A percentile compares a stretch with the other conserved stretches of the same genome.
Evolutionary conservation across 2,888 invertebrate species (phyloP).

Genomic region (Drosophila tripunctata): DNA sequence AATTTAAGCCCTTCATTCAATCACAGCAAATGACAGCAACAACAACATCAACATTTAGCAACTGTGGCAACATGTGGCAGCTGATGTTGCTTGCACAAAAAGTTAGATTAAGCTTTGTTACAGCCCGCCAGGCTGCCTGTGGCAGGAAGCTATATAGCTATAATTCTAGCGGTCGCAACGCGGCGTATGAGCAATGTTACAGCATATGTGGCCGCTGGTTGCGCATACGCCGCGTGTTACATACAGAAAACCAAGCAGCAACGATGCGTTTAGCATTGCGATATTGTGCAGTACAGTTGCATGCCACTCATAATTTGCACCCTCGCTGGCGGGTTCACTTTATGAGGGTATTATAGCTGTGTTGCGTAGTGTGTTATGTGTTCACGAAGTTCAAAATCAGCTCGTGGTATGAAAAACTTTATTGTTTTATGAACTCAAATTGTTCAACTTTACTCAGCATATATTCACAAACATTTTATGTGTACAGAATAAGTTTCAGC

Average conservation of each 20-base stretch:
- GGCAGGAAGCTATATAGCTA: conserved; percentile 47
- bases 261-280: conserved; percentile 34
- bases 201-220: conserved; percentile 21
- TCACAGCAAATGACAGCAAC: conserved; percentile 13
- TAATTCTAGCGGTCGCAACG: conserved; percentile 47
- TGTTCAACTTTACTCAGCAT: too few relatives aligned
- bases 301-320: background rate
- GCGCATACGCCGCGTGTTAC: conserved; percentile 48
- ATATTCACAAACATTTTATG: too few relatives aligned
- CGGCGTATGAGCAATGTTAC: conserved; percentile 59
- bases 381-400: too few relatives aligned
- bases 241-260: background rate
- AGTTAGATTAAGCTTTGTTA: conserved; percentile 63
- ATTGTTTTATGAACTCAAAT: too few relatives aligned
- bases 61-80: conserved; percentile 3
- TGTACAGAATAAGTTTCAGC: too few relatives aligned
- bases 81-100: conserved; percentile 45
- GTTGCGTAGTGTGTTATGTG: too few relatives aligned
- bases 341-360: too few relatives aligned
- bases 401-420: too few relatives aligned
- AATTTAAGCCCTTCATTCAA: conserved; percentile 23
- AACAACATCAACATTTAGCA: background rate
- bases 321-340: too few relatives aligned
- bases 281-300: conserved; percentile 6
- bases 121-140: conserved; percentile 24